Base-by-base conservation (phyloP, 2,797 vertebrate genomes). In the Thaleichthys pacificus region DNA sequence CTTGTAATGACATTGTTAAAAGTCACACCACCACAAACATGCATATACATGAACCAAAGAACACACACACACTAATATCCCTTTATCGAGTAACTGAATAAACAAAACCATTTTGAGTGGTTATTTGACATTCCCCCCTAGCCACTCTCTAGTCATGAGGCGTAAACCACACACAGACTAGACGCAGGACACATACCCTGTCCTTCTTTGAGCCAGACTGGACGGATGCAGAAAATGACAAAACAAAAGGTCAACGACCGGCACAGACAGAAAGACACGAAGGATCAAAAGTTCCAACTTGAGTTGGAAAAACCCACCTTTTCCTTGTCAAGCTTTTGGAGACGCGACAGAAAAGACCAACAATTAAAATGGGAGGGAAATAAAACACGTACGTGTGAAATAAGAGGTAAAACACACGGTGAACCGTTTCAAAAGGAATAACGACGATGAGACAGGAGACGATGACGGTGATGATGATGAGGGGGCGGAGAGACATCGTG, bases 161-260 rank as follows among this genome's bases (percentile, higher is more conserved):
- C 51, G 68, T 42, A 19, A 35, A 54, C 22, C 47, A 26, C 68
- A 58, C 28, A 69, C 17, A n/a, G 24, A 56, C 9, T n/a, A 14
- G 61, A 68, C 30, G 22, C 9, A 60, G 66, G 57, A 66, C 47
- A 92, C 87, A 84, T 81, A 93, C 91, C 88, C 90, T 90, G 73
- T 90, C 85, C 66, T 78, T 87, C 69, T 77, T 85, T n/a, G 70
- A 57, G 22, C 73, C 73, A 74, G 83, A 77, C 83, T 89, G 28
- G 0, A 47, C 64, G n/a, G 38, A 78, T n/a, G 19, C 9, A 9
- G 58, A 58, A 70, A 74, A 14, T 15, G 63, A 42, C 61, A 57
- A 75, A 63, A 32, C 3, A 68, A 75, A 75, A 70, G 30, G 60
- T 73, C 24, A 67, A 32, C 26, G 21, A 61, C 69, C 19, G 61